A percentile compares a stretch with the other conserved stretches of the same genome.
These are phyloP conservation scores for Drosophila kanapiae DNA, from an alignment of 1,140 invertebrate species.

Conservation along the genomic window DNA sequence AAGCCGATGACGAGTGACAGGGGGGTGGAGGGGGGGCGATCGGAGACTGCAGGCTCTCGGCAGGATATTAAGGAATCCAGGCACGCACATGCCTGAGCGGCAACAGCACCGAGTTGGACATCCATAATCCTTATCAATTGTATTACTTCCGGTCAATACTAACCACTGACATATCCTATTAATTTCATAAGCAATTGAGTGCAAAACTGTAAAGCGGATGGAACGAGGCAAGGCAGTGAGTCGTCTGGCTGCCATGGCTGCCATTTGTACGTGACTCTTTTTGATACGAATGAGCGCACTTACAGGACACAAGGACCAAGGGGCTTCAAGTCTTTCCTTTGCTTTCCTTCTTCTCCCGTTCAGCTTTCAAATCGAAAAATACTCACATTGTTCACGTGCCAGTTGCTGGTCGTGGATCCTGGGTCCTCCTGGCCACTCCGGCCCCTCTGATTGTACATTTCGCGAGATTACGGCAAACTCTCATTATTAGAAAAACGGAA, in stretches of 20 bases:
- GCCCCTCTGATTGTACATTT: conserved; percentile 64
- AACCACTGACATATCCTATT: conserved; percentile 85
- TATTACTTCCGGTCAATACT: conserved; percentile 85
- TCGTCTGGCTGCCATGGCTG: conserved; percentile 39
- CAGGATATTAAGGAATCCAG: conserved; percentile 42
- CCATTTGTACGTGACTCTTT: conserved; percentile 76
- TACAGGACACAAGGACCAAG: conserved; percentile 69
- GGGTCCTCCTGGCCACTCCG: background rate
- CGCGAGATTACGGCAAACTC: conserved; percentile 81
- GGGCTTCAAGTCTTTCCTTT: conserved; percentile 42
- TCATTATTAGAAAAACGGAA: conserved; percentile 81
- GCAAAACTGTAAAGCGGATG: conserved; percentile 80
- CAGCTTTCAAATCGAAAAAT: conserved; percentile 70
- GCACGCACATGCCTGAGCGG: conserved; percentile 28
- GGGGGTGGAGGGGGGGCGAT: background rate
- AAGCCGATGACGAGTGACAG: conserved; percentile 58
- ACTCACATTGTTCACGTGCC: conserved; percentile 78
- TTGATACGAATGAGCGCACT: conserved; percentile 75
- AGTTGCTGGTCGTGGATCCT: conserved; percentile 10
- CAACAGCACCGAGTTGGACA: conserved; percentile 49
- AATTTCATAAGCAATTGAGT: conserved; percentile 85
- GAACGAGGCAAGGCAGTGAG: conserved; percentile 20
- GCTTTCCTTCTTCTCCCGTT: conserved; percentile 7
- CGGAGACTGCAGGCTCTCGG: conserved; percentile 2
- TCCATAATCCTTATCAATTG: conserved; percentile 84